Evolutionary conservation across 2,797 vertebrate species (phyloP), one percentile per base, ranked within the genome.

Genomic region (Triplophysa yarkandensis): DNA sequence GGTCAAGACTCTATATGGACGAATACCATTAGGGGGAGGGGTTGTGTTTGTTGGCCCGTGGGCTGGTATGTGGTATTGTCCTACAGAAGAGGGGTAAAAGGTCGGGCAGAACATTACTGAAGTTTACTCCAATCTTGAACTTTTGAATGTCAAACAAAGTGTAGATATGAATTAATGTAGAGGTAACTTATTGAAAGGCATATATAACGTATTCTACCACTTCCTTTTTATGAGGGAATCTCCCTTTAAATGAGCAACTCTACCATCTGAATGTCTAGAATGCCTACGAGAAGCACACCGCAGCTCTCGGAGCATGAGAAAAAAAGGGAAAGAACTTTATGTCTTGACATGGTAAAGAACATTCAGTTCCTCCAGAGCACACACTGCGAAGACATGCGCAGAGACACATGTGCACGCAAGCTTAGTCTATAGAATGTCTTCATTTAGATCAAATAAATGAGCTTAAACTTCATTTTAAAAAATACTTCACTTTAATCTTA

Each of bases 51-150:
- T 27, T 43, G 43, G 28, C 57, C 60, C 27, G 14, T 71, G 68
- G 71, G 60, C 48, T 39, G 58, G 55, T 79, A 28, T 23, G 30
- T 73, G 61, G 68, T 46, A 70, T 78, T 78, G 68, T 80, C 55
- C 72, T 43, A 57, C 17, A 63, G 61, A 11, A 19, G 28, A 36
- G 50, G 73, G 62, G 60, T 68, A 16, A 41, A 60, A 36, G 68
- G 32, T 77, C 77, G 75, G 62, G 34, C 46, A 23, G 39, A 5
- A n/a, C 46, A 65, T 70, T 71, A 60, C 39, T 78, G 44, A 74
- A 44, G 76, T 76, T 62, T 21, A 64, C 50, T n/a, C 5, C 4
- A 57, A 61, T 68, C 13, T 52, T 57, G 13, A 60, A 77, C 63
- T 71, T n/a, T 8, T 71, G 67, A 70, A 63, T 21, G 19, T 61